Evolutionary conservation across 2,113 vertebrate genomes (phyloP), one percentile per base, ranked within the genome.

Genomic region (Odobenus rosmarus): DNA sequence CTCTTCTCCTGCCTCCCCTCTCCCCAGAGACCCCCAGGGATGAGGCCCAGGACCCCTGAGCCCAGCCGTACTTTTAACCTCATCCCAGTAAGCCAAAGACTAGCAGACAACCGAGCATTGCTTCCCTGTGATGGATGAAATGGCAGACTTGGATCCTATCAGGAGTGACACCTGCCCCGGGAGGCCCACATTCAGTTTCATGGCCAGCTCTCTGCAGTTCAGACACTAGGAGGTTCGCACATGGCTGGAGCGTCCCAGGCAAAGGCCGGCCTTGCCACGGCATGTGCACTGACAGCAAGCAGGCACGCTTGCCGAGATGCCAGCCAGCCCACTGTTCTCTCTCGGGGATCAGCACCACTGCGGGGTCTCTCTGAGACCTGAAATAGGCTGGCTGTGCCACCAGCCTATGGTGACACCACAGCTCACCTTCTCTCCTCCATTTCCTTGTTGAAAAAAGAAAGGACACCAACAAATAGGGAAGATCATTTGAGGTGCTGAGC

Each of bases 171-270:
- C 51, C 53, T 57, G 36, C 86, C 36, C 28, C 3, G 4, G 18
- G 55, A 74, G n/a, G 26, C 67, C 46, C 23, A 16, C 71, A 10
- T 7, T 33, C 61, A 28, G 69, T 74, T 55, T 80, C 71, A 51
- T 2, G 3, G 7, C 31, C 76, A 36, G 0, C 62, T 61, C 4
- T 36, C 31, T 79, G 72, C 42, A 4, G 8, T 16, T 81, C 19
- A 33, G 19, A 67, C 24, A 26, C 55, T 1, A 10, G 26, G 24
- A 39, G 28, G 28, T 55, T 3, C 59, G 11, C 57, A 24, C 11
- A 0, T 1, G 7, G 28, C 2, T 2, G 2, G 42, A 21, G 28
- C 39, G 0, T 39, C 7, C 3, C 15, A 8, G 1, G 33, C 3
- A 42, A 53, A n/a, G 36, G 46, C 14, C 16, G 46, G 24, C 90